These are phyloP conservation scores for Schizopygopsis pylzovi DNA, from an alignment of 2,797 vertebrate genomes.

Conservation along the genomic window DNA sequence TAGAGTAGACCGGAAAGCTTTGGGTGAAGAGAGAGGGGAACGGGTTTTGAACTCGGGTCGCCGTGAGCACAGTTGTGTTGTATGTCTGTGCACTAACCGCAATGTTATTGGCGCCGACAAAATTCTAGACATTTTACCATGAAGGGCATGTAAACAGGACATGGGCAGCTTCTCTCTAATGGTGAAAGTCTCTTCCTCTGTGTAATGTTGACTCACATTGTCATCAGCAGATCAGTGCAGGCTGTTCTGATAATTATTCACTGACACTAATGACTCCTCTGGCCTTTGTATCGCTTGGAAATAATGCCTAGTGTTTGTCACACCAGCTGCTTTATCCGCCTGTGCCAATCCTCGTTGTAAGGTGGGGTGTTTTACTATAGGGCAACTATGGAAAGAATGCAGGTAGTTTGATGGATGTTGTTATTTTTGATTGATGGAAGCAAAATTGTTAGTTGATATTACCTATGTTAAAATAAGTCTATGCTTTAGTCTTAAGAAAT, in stretches of 20 bases:
- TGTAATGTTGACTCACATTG: slow-evolving; percentile 22
- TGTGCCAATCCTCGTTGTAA: slow-evolving; percentile 52
- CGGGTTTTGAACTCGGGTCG: too few relatives aligned
- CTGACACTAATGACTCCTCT: slow-evolving; percentile 60
- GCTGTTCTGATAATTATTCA: slow-evolving; percentile 22
- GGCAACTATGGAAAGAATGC: background rate
- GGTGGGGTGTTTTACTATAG: slow-evolving; percentile 36
- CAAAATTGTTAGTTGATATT: background rate
- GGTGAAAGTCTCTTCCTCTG: slow-evolving; percentile 38
- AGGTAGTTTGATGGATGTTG: background rate
- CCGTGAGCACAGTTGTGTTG: too few relatives aligned
- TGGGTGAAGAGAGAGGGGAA: too few relatives aligned
- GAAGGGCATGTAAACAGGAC: slow-evolving; percentile 21
- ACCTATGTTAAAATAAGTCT: background rate
- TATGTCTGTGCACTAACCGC: too few relatives aligned
- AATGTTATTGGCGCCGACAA: too few relatives aligned
- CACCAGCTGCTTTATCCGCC: slow-evolving; percentile 42
- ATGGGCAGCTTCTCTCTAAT: slow-evolving; percentile 18
- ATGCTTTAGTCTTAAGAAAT: background rate
- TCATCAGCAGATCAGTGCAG: slow-evolving; percentile 37
- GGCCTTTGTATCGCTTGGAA: slow-evolving; percentile 56
- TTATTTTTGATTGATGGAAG: background rate
- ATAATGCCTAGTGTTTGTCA: slow-evolving; percentile 58
- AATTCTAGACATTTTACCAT: background rate
- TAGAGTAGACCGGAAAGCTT: too few relatives aligned